Conservation (phyloP, 2,888 invertebrate species). For the Calliphora vomitoria region DNA sequence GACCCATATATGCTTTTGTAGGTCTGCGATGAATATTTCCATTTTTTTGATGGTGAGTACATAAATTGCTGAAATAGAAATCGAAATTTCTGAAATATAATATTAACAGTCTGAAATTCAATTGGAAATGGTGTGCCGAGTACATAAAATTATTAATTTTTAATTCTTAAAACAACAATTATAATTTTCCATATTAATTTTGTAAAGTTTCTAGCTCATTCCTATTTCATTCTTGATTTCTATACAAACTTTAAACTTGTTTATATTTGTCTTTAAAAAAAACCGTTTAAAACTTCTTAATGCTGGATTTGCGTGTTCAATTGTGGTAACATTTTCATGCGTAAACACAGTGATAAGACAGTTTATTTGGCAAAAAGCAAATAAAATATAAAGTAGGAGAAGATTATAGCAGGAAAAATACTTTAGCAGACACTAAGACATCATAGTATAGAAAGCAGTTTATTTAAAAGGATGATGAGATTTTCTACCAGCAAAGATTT, state of each 20-base stretch:
- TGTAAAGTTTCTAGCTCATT: too few species aligned
- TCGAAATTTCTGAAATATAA: too few species aligned
- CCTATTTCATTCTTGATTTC: background rate
- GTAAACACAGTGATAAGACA: constrained; percentile 57
- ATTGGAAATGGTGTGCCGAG: too few species aligned
- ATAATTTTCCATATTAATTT: too few species aligned
- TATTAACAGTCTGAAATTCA: too few species aligned
- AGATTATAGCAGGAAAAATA: background rate
- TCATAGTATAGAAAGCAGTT: background rate
- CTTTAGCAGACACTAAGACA: background rate
- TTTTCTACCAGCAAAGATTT: constrained; percentile 13
- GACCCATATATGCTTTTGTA: too few species aligned
- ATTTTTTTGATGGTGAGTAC: too few species aligned
- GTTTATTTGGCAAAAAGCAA: constrained; percentile 38
- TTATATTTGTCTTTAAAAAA: background rate
- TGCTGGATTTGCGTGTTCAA: constrained; percentile 49
- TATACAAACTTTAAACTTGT: background rate
- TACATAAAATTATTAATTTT: too few species aligned
- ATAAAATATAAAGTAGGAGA: background rate
- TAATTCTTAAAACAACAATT: too few species aligned
- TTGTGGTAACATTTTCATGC: constrained; percentile 33
- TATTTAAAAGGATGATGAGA: constrained; percentile 5
- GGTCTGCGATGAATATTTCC: too few species aligned
- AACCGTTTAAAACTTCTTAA: constrained; percentile 62
- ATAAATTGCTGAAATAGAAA: too few species aligned